phyloP scores from a whole-genome alignment of 2,797 vertebrate species.

The Spinibarbus caldwelli region DNA sequence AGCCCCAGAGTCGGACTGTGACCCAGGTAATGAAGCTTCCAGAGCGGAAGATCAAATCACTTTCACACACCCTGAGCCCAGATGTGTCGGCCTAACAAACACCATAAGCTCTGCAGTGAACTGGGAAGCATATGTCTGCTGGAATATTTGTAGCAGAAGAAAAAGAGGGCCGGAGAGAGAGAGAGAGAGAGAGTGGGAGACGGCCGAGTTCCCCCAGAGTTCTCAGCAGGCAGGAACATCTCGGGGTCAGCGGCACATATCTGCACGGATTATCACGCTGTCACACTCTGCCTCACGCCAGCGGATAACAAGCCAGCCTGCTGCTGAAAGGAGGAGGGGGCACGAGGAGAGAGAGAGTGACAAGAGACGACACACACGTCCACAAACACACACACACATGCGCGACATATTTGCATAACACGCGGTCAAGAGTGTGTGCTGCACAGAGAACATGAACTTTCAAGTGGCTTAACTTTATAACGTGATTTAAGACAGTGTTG shows the following conservation, averaged over 20 bases:
- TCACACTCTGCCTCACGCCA: conserved; percentile 73
- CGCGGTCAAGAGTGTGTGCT: neutral
- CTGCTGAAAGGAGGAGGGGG: conserved; percentile 42
- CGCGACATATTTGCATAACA: conserved; percentile 6
- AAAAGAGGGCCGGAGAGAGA: conserved; percentile 41
- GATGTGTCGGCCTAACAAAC: conserved; percentile 60
- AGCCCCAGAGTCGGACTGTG: conserved; percentile 51
- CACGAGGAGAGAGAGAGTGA: conserved; percentile 39
- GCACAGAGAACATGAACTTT: neutral
- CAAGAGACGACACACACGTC: conserved; percentile 34
- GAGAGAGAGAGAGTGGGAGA: conserved; percentile 28
- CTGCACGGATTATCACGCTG: conserved; percentile 79
- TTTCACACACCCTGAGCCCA: conserved; percentile 53
- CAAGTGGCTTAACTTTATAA: conserved; percentile 16
- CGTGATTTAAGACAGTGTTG: neutral
- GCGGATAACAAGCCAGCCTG: conserved; percentile 74
- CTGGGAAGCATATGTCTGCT: conserved; percentile 59
- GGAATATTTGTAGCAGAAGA: conserved; percentile 58
- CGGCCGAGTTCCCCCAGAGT: conserved; percentile 70
- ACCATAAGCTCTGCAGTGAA: conserved; percentile 56
- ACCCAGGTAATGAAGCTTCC: conserved; percentile 62
- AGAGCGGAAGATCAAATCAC: conserved; percentile 62
- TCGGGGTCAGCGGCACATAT: conserved; percentile 81
- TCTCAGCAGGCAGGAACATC: conserved; percentile 71
- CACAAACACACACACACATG: neutral